A percentile compares a stretch with the other conserved stretches of the same genome.
These are phyloP conservation scores for Epinotia bilunana DNA, from an alignment of 2,888 invertebrate genomes.

Conservation along the genomic window DNA sequence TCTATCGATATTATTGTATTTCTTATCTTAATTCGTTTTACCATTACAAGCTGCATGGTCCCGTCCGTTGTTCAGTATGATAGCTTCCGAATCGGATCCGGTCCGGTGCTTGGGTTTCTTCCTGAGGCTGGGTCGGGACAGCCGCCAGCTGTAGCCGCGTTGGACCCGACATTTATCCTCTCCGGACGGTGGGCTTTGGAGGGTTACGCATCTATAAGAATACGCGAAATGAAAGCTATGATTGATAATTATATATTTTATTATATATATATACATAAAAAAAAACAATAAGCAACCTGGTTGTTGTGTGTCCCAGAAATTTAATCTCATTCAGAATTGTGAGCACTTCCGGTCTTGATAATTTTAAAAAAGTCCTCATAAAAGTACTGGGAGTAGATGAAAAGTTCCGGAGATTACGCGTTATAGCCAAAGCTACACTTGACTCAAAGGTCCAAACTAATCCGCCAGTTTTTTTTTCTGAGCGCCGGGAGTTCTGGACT, in stretches of 20 bases:
- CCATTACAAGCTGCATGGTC: conserved; percentile 91
- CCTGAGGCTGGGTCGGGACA: conserved; percentile 89
- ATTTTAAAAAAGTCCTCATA: background rate
- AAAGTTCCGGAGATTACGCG: no score
- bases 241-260: no score
- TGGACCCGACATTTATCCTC: conserved; percentile 85
- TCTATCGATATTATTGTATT: background rate
- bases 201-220: conserved; percentile 67
- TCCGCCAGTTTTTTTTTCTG: no score
- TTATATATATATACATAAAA: background rate
- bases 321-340: no score
- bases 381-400: no score
- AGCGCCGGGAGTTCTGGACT: no score
- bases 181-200: conserved; percentile 61
- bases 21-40: conserved; percentile 51
- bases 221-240: background rate
- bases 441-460: no score
- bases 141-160: conserved; percentile 90
- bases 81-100: conserved; percentile 85
- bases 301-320: no score
- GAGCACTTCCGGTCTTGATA: background rate
- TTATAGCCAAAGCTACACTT: no score
- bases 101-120: conserved; percentile 85
- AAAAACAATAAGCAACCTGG: no score
- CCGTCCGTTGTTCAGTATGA: conserved; percentile 88